Evolutionary conservation across 2,113 vertebrate species (phyloP).

Genomic region (Nipponia nippon): DNA sequence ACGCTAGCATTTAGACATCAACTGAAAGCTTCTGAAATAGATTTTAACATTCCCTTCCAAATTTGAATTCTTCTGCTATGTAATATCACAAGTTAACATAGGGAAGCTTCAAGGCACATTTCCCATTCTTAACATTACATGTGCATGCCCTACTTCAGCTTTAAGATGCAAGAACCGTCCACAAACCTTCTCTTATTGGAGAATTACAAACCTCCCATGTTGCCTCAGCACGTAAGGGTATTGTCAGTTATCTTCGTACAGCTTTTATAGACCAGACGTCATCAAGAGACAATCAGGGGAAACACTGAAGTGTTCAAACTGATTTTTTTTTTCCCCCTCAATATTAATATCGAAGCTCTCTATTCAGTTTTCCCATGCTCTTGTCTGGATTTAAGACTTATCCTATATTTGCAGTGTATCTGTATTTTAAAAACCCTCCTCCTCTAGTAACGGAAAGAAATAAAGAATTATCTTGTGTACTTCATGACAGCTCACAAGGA

Average conservation of each 20-base stretch:
- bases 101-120: not conserved
- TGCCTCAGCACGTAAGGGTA: rapidly evolving
- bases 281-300: rapidly evolving
- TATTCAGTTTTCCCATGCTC: not conserved
- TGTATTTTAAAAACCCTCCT: not conserved
- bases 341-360: rapidly evolving
- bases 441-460: not conserved
- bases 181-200: rapidly evolving
- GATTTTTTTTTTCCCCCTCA: too few relatives aligned
- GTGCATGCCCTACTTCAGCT: not conserved
- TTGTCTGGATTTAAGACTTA: not conserved
- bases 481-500: not conserved
- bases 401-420: too few relatives aligned
- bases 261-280: not conserved
- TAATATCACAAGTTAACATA: rapidly evolving
- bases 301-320: rapidly evolving
- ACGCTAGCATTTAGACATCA: not conserved
- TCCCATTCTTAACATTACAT: rapidly evolving
- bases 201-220: rapidly evolving
- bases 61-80: rapidly evolving
- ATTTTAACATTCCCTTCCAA: not conserved
- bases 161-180: not conserved
- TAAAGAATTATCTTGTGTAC: too few relatives aligned
- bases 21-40: not conserved
- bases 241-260: rapidly evolving